A percentile compares a stretch with the other conserved stretches of the same genome.
Evolutionary conservation across 2,113 vertebrate genomes (phyloP).

Genomic region (Alaudala cheleensis): DNA sequence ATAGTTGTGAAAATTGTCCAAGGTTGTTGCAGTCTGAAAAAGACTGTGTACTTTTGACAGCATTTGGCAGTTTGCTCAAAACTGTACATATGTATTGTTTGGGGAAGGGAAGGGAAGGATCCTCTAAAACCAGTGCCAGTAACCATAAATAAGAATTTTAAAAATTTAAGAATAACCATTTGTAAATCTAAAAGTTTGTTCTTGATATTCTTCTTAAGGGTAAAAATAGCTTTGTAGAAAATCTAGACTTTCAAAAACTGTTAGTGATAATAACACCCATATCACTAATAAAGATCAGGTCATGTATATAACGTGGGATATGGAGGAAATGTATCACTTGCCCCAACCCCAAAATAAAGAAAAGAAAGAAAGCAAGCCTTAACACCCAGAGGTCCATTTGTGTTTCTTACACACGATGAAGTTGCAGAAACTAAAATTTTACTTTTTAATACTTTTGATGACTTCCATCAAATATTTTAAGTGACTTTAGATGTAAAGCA

Average conservation of each 20-base stretch:
- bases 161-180: neutral
- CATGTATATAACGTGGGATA: no score
- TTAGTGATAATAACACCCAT: neutral
- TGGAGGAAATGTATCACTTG: neutral
- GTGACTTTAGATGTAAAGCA: neutral
- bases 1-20: neutral
- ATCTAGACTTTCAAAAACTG: neutral
- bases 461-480: neutral
- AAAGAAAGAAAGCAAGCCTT: neutral
- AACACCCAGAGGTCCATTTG: neutral
- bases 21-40: neutral
- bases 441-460: neutral
- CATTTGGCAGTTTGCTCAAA: neutral
- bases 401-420: neutral
- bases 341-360: neutral
- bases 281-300: neutral
- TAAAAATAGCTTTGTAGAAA: neutral
- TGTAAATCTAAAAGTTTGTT: neutral
- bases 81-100: neutral
- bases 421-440: neutral
- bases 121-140: neutral
- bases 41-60: neutral
- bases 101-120: accelerated
- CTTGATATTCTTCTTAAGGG: neutral
- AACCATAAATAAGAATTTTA: neutral